Conservation (phyloP, 2,113 vertebrate species). For the Upupa epops region DNA sequence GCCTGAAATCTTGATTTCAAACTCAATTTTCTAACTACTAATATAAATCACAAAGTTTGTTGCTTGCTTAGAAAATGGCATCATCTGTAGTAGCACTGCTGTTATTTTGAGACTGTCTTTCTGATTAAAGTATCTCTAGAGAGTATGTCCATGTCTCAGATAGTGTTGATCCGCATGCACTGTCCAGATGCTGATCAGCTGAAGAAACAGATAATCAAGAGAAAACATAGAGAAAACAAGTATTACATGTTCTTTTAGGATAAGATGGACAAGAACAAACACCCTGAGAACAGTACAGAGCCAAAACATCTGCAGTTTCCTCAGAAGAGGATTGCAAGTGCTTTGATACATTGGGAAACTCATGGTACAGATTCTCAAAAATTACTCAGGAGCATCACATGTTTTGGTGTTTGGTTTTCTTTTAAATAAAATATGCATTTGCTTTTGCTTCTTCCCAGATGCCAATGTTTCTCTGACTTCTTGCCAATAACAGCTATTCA, state of each 20-base stretch:
- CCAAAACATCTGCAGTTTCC: background rate
- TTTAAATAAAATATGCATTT: constrained; percentile 19
- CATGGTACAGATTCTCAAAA: background rate
- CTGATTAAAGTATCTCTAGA: background rate
- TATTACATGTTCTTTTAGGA: background rate
- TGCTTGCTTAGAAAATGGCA: background rate
- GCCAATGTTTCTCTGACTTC: background rate
- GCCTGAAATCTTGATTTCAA: background rate
- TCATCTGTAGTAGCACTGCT: background rate
- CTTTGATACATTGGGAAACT: background rate
- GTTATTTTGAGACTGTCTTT: background rate
- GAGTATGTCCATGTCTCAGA: background rate
- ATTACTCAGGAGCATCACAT: background rate
- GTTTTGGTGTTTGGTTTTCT: background rate
- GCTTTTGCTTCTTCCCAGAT: background rate
- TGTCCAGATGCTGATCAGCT: background rate
- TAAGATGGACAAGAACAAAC: background rate
- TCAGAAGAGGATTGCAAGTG: background rate
- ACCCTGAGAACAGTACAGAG: accelerated
- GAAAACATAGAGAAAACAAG: background rate
- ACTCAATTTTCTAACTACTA: background rate
- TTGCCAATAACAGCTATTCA: background rate
- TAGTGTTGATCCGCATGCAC: background rate
- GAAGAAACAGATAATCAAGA: background rate
- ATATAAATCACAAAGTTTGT: background rate